Evolutionary conservation across 2,888 invertebrate species (phyloP), one percentile per base, ranked within the genome.

Genomic region (Trichacis sp.): DNA sequence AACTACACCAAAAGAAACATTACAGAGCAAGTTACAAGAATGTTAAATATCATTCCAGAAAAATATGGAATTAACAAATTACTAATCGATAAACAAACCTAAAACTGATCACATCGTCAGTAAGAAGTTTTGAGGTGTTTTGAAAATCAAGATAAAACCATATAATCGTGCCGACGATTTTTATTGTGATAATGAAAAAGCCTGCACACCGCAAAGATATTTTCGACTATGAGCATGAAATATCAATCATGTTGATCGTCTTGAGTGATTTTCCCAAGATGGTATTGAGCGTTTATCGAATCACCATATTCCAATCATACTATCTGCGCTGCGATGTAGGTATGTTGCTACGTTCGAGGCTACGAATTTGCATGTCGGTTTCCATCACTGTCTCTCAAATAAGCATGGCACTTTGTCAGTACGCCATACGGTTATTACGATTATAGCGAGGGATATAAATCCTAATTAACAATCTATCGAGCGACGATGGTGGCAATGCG

Each of bases 301-400:
- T 66, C 61, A 61, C 61, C 55, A 66, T 66, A 57, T 62, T 62
- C 62, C 61, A 66, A 62, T 66, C 62, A 65, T 38, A 47, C 50
- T 47, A 52, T 62, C 57, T 62, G 29, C 51, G 46, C 50, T 66
- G 47, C 62, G 11, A 50, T 18, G 15, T 40, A 14, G 48, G 36
- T 51, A 38, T 53, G 29, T 50, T 36, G 24, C 46, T 59, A 47
- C 52, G 33, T 42, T 48, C 19, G 54, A 56, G 40, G 20, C 47
- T 19, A 50, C 47, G 47, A 61, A 66, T 66, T 42, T 42, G 42
- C 64, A 68, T 65, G 59, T 51, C 56, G 62, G 62, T 68, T 68
- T 62, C 64, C 64, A 64, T 64, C 64, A 62, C 62, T 68, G 68
- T 68, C 64, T 53, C 58, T 66, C 66, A 66, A 66, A 66, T 63